These are phyloP conservation scores for Cardiocondyla obscurior DNA, from an alignment of 1,140 invertebrate genomes.

Conservation along the genomic window DNA sequence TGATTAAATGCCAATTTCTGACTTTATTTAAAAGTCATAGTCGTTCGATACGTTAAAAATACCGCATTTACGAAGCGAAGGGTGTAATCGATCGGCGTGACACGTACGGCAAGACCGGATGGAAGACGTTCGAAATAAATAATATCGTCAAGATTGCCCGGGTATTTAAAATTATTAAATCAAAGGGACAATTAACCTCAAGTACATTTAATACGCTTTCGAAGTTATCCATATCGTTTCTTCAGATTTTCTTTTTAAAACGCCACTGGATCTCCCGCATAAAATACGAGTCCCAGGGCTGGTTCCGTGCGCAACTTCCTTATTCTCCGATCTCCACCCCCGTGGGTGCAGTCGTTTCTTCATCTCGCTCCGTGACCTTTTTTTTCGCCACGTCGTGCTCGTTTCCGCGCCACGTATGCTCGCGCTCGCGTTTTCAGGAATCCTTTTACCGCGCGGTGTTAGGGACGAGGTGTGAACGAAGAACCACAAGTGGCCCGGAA, in stretches of 20 bases:
- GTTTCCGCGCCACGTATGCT: background rate
- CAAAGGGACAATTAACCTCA: background rate
- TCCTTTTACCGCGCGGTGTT: constrained; percentile 61
- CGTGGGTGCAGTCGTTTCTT: background rate
- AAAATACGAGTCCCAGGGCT: background rate
- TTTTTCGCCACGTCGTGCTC: background rate
- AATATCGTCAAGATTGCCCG: constrained; percentile 3
- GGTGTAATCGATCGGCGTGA: constrained; percentile 34
- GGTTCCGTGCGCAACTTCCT: constrained; percentile 16
- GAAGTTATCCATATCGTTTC: background rate
- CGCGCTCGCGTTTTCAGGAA: constrained; percentile 57
- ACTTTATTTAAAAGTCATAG: constrained; percentile 22
- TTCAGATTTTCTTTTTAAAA: background rate
- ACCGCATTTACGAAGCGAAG: constrained; percentile 2
- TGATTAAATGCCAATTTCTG: background rate
- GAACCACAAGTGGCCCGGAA: constrained; percentile 79
- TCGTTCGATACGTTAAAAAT: constrained; percentile 27
- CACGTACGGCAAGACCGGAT: background rate
- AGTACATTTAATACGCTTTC: background rate
- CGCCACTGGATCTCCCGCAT: background rate
- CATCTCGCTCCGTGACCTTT: background rate
- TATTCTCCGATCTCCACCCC: background rate
- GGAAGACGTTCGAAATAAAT: background rate
- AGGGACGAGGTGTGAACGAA: constrained; percentile 80
- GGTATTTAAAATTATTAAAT: background rate